phyloP scores from a whole-genome alignment of 2,888 invertebrate species.

The Plebejus anna region DNA sequence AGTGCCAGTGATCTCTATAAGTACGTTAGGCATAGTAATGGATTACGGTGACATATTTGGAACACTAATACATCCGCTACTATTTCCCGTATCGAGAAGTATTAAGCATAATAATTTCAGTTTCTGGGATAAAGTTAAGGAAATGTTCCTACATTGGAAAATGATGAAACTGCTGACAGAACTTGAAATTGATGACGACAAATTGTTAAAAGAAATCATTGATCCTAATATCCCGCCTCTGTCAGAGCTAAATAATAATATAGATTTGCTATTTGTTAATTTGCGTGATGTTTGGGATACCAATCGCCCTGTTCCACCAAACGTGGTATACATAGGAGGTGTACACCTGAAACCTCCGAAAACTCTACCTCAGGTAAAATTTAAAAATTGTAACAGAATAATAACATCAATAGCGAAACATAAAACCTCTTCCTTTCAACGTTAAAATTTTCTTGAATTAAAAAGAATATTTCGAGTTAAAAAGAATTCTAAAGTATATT shows the following conservation, averaged over 20 bases:
- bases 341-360: constrained; percentile 43
- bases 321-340: constrained; percentile 48
- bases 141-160: constrained; percentile 39
- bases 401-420: neutral
- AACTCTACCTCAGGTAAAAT: constrained; percentile 42
- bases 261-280: constrained; percentile 50
- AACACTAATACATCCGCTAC: constrained; percentile 43
- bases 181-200: constrained; percentile 37
- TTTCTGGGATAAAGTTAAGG: constrained; percentile 44
- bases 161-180: neutral
- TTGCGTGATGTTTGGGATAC: constrained; percentile 47
- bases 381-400: neutral
- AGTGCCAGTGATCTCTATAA: constrained; percentile 48
- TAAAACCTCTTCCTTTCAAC: no score
- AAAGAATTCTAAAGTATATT: no score
- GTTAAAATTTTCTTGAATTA: no score
- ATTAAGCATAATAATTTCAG: constrained; percentile 43
- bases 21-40: constrained; percentile 42
- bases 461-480: no score
- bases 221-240: constrained; percentile 41
- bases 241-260: constrained; percentile 41
- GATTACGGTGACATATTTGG: constrained; percentile 42
- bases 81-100: constrained; percentile 42
- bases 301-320: constrained; percentile 47
- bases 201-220: constrained; percentile 37